Evolutionary conservation across 2,888 invertebrate genomes (phyloP), one percentile per base, ranked within the genome.

Genomic region (Acrocyrtus sp.): DNA sequence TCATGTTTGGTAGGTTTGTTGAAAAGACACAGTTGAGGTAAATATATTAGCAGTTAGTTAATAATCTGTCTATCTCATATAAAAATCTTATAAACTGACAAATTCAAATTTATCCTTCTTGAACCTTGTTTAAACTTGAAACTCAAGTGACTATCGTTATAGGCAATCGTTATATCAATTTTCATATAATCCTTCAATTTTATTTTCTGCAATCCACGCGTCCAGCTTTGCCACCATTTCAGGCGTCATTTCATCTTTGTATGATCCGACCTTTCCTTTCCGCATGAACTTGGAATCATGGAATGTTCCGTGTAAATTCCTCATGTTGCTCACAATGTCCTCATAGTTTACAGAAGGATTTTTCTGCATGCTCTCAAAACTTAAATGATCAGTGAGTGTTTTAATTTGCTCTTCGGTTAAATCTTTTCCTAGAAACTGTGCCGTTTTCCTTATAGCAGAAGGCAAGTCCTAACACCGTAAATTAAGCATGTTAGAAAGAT

Each of bases 321-420:
- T 54, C 66, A 78, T 50, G 26, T 67, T 76, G 26, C 69, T 83
- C 0, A 82, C 77, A n/a, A 83, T 75, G 1, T 80, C 87, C 69
- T 91, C 89, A 80, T 91, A 83, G 82, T 95, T 95, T 0, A 93
- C 89, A 0, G 92, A 90, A 24, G 91, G 88, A 83, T 95, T 95
- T 0, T 87, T 86, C 82, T 90, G 90, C 94, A 95, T 95, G 79
- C 88, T 91, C 60, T 90, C 87, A 83, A 95, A 95, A 53, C 90
- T 90, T 21, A 94, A 87, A 82, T 94, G 92, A 2, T 91, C 88
- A 72, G 88, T 88, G 0, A 95, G 87, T n/a, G 86, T 84, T 0
- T 87, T 85, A 1, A 94, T 85, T 81, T 94, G 88, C 4, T 89
- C 88, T 0, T 91, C 90, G 0, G 88, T 88, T 17, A 92, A 84